Evolutionary conservation across 2,797 vertebrate genomes (phyloP).

Genomic region (Acanthurus tractus): DNA sequence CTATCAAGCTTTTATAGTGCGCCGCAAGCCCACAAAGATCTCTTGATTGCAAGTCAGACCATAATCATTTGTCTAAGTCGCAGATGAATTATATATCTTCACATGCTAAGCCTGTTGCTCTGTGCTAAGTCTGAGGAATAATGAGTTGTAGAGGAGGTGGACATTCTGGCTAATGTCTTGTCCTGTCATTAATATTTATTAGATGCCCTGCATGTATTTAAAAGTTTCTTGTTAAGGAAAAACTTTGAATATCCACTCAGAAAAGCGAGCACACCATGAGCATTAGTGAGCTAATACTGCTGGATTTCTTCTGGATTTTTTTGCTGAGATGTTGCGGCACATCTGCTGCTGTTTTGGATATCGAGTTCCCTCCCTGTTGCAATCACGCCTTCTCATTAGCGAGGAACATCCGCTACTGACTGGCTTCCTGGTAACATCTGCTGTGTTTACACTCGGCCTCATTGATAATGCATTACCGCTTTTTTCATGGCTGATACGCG

Average conservation of each 20-base stretch:
- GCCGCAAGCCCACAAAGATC: constrained; percentile 57
- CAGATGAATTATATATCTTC: constrained; percentile 64
- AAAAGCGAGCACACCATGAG: constrained; percentile 39
- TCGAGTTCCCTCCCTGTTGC: constrained; percentile 59
- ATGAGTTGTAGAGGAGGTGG: constrained; percentile 64
- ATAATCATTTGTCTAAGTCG: constrained; percentile 75
- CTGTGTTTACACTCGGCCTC: constrained; percentile 72
- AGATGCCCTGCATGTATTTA: constrained; percentile 70
- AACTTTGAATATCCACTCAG: constrained; percentile 51
- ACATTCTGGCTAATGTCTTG: constrained; percentile 70
- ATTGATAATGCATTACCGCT: constrained; percentile 75
- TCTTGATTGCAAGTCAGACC: constrained; percentile 69
- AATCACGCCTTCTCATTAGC: constrained; percentile 82
- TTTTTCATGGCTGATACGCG: constrained; percentile 63
- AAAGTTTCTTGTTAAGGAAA: constrained; percentile 64
- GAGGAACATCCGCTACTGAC: constrained; percentile 71
- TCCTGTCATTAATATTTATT: constrained; percentile 80
- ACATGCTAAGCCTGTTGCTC: constrained; percentile 65
- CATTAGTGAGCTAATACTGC: constrained; percentile 38
- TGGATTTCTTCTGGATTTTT: constrained; percentile 32
- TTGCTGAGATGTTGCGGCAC: constrained; percentile 19
- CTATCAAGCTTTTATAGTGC: constrained; percentile 44
- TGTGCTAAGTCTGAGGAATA: constrained; percentile 61
- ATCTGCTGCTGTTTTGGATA: constrained; percentile 69
- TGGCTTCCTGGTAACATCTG: constrained; percentile 76